Conservation (phyloP, 1,140 invertebrate species). For the Drosophila truncata region DNA sequence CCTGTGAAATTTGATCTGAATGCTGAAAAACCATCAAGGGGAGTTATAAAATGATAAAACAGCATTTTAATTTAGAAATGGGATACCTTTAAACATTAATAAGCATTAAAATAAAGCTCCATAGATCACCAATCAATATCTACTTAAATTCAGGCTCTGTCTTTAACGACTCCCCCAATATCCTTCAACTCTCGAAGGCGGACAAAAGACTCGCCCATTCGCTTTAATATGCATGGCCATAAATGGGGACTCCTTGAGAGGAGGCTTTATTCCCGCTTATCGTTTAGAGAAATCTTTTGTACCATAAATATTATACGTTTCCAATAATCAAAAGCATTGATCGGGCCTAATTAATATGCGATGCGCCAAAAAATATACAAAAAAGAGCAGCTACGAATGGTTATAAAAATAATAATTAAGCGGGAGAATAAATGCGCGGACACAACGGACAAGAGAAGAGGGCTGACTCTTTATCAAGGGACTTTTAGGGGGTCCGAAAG, state of each 20-base stretch:
- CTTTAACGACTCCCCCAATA: conserved; percentile 36
- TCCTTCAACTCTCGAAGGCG: conserved; percentile 27
- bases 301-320: conserved; percentile 46
- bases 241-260: conserved; percentile 42
- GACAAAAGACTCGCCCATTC: conserved; percentile 37
- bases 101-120: not conserved
- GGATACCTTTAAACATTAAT: not conserved
- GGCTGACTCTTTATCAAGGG: conserved; percentile 31
- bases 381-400: conserved; percentile 10
- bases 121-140: conserved; percentile 13
- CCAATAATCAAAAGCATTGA: conserved; percentile 57
- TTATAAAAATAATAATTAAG: conserved; percentile 61
- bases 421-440: conserved; percentile 18
- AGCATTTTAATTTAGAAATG: too few relatives aligned
- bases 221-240: conserved; percentile 68
- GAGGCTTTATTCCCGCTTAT: conserved; percentile 37
- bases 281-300: conserved; percentile 60
- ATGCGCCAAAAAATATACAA: conserved; percentile 34
- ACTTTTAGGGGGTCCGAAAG: conserved; percentile 41
- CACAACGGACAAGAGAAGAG: too few relatives aligned
- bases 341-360: conserved; percentile 63
- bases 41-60: not conserved
- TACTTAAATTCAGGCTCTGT: conserved; percentile 30
- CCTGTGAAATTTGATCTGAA: conserved; percentile 23
- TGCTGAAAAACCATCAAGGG: not conserved